Conservation (phyloP, 2,888 invertebrate species). For the Pilophorus perplexus region DNA sequence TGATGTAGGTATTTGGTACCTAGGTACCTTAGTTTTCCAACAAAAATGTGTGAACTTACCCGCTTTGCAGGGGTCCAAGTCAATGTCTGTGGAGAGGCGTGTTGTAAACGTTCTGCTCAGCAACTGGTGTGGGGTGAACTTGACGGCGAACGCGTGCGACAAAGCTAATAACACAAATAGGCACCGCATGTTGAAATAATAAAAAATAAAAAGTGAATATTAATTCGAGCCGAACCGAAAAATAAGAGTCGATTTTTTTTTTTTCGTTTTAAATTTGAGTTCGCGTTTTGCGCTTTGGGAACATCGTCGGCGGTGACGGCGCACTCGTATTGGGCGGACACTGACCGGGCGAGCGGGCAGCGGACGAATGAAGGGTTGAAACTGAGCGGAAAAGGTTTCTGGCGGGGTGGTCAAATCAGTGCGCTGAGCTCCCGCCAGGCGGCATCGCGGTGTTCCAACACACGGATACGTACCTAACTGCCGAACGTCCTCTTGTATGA, state of each 20-base stretch:
- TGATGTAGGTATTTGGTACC: no score
- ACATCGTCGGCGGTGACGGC: neutral
- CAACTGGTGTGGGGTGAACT: conserved; percentile 68
- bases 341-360: neutral
- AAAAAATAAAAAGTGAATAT: no score
- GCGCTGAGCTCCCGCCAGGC: no score
- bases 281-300: no score
- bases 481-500: no score
- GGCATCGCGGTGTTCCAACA: no score
- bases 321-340: neutral
- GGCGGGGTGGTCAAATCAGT: conserved; percentile 3
- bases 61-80: conserved; percentile 84
- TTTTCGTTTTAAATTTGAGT: no score
- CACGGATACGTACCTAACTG: no score
- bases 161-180: neutral
- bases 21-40: no score
- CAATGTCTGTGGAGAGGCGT: conserved; percentile 70
- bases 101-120: conserved; percentile 63
- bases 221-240: no score
- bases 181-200: neutral
- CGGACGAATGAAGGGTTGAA: conserved; percentile 23
- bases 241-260: no score
- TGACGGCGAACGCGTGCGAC: conserved; percentile 47
- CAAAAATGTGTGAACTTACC: no score
- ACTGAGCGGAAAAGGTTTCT: neutral